These are phyloP conservation scores for Lutjanus campechanus DNA, from an alignment of 2,797 vertebrate species.

Conservation along the genomic window DNA sequence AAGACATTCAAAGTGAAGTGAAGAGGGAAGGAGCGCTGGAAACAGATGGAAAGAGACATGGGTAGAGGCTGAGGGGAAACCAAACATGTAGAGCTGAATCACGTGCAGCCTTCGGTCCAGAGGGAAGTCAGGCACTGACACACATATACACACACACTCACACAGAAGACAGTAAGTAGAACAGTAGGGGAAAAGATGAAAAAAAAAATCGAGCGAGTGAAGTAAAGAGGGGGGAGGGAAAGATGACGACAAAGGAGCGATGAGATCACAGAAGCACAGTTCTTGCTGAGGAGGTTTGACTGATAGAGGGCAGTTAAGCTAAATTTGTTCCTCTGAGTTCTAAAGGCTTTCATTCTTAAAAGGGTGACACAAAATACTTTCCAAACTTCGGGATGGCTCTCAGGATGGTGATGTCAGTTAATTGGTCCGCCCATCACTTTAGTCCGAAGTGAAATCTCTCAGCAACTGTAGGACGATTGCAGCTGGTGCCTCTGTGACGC, in stretches of 20 bases:
- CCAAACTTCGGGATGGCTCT: not conserved
- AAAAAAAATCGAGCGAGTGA: conserved; percentile 17
- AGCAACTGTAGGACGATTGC: not conserved
- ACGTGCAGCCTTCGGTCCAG: conserved; percentile 42
- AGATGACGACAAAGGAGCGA: conserved; percentile 18
- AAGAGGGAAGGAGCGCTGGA: conserved; percentile 13
- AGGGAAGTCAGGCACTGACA: conserved; percentile 25
- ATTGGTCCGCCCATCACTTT: not conserved
- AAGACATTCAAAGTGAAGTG: conserved; percentile 15
- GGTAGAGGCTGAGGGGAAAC: conserved; percentile 27
- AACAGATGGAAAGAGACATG: conserved; percentile 41
- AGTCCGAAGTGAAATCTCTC: not conserved
- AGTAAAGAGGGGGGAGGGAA: conserved; percentile 6
- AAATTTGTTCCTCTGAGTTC: not conserved
- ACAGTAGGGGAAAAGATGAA: conserved; percentile 26
- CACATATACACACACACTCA: conserved; percentile 11
- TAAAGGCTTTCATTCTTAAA: not conserved
- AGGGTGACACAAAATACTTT: no score
- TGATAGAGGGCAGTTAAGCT: not conserved
- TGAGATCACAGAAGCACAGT: conserved; percentile 19
- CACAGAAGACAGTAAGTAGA: conserved; percentile 33
- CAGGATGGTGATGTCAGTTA: not conserved
- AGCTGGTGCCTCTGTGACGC: no score
- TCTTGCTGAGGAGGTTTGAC: conserved; percentile 9
- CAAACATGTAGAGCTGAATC: conserved; percentile 57